A percentile compares a stretch with the other conserved stretches of the same genome.
Evolutionary conservation across 2,113 vertebrate species (phyloP).

Genomic region (Prunella himalayana): DNA sequence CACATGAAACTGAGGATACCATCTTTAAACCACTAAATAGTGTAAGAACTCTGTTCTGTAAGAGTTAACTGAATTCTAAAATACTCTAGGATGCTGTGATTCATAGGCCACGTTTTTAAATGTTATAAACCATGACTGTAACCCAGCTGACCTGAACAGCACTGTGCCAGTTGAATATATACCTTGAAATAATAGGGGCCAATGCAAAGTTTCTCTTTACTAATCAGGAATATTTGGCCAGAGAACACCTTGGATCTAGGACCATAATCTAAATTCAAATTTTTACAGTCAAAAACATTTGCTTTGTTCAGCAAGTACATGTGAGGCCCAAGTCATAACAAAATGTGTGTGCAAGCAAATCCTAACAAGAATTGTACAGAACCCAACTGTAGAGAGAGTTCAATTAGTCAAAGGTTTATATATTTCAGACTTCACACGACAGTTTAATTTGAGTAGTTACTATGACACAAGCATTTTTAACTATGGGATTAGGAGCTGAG

Average conservation of each 20-base stretch:
- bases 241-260: background rate
- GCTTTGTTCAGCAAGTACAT: background rate
- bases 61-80: background rate
- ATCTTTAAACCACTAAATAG: background rate
- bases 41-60: background rate
- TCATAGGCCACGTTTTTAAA: background rate
- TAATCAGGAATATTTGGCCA: background rate
- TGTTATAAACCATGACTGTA: background rate
- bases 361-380: background rate
- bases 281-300: background rate
- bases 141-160: background rate
- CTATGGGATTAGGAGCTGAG: background rate
- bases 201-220: background rate
- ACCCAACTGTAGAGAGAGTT: background rate
- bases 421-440: background rate
- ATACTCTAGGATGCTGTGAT: background rate
- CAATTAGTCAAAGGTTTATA: background rate
- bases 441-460: background rate
- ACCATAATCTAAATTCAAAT: background rate
- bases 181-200: background rate
- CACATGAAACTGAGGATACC: background rate
- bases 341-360: background rate
- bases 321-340: background rate
- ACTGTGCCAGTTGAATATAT: fast-evolving
- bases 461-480: background rate